phyloP scores from a whole-genome alignment of 2,888 invertebrate species.

The Ennomos fuscantarius region DNA sequence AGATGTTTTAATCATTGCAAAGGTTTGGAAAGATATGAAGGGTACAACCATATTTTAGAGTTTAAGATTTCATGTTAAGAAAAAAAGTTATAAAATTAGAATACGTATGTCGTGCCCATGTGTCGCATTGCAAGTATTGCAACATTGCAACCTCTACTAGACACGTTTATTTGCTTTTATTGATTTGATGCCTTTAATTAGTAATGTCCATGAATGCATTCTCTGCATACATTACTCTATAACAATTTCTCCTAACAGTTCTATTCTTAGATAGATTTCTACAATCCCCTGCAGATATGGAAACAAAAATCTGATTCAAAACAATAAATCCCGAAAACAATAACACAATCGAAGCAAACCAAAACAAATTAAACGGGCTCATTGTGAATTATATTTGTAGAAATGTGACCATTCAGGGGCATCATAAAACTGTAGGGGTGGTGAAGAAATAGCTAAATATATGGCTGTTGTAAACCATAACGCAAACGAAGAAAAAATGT shows the following conservation, averaged over 20 bases:
- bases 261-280: conserved; percentile 21
- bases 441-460: conserved; percentile 53
- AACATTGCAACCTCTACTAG: too few species aligned
- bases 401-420: conserved; percentile 73
- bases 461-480: conserved; percentile 70
- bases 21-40: too few species aligned
- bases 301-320: conserved; percentile 56
- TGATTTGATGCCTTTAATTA: too few species aligned
- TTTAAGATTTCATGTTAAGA: too few species aligned
- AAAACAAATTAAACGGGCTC: conserved; percentile 77
- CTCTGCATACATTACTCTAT: background rate
- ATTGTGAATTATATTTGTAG: conserved; percentile 53
- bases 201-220: too few species aligned
- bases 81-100: too few species aligned
- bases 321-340: conserved; percentile 69
- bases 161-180: too few species aligned
- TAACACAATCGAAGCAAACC: conserved; percentile 69
- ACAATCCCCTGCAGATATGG: conserved; percentile 37
- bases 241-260: conserved; percentile 8
- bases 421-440: conserved; percentile 59
- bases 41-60: too few species aligned
- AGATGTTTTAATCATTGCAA: too few species aligned
- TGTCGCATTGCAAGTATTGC: too few species aligned
- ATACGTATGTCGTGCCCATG: too few species aligned
- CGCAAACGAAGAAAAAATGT: conserved; percentile 43